Conservation (phyloP, 2,113 vertebrate species). For the Aspidoscelis tigris region DNA sequence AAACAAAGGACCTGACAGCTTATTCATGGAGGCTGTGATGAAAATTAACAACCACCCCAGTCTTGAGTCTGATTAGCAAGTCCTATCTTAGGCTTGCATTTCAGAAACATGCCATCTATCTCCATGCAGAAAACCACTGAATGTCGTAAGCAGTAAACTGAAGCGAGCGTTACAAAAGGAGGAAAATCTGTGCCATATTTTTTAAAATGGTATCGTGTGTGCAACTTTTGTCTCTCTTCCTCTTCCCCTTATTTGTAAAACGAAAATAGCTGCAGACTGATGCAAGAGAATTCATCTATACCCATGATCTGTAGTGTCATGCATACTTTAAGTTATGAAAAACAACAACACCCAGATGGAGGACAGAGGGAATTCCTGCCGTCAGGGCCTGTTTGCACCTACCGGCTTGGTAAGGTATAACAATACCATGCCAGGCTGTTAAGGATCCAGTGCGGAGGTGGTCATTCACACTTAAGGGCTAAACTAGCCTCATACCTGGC, state of each 20-base stretch:
- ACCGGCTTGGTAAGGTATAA: no score
- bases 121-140: neutral
- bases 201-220: neutral
- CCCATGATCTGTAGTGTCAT: no score
- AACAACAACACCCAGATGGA: no score
- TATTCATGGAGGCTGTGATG: conserved; percentile 48
- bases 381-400: no score
- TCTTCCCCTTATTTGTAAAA: neutral
- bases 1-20: conserved; percentile 51
- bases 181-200: neutral
- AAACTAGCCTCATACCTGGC: no score
- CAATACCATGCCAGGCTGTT: no score
- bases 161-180: neutral
- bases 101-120: conserved; percentile 31
- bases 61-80: conserved; percentile 27
- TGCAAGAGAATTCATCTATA: neutral
- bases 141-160: neutral
- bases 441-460: no score
- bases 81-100: conserved; percentile 31
- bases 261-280: neutral
- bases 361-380: neutral
- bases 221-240: neutral
- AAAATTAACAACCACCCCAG: conserved; percentile 28
- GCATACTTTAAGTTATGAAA: no score
- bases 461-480: no score